These are phyloP conservation scores for Orthonychiurus folsomi DNA, from an alignment of 2,888 invertebrate genomes.

Conservation along the genomic window DNA sequence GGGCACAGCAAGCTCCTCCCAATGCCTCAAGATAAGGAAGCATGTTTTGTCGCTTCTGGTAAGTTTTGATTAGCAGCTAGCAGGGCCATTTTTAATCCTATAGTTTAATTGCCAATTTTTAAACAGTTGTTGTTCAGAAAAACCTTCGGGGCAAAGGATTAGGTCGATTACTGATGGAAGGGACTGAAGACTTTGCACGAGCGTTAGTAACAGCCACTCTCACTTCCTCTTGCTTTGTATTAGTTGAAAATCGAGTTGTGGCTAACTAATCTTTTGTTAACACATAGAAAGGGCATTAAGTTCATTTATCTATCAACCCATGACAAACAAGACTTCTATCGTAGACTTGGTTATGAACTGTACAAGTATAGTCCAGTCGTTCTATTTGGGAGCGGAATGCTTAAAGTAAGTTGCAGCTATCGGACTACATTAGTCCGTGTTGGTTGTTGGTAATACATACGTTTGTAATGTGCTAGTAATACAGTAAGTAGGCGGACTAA, in stretches of 20 bases:
- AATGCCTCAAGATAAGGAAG: slow-evolving; percentile 59
- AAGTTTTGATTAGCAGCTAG: slow-evolving; percentile 30
- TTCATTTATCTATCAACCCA: slow-evolving; percentile 42
- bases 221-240: neutral
- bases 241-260: neutral
- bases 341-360: slow-evolving; percentile 41
- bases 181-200: slow-evolving; percentile 61
- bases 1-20: slow-evolving; percentile 72
- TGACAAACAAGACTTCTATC: slow-evolving; percentile 43
- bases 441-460: no score
- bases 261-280: no score
- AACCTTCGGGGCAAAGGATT: slow-evolving; percentile 63
- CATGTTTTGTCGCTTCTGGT: slow-evolving; percentile 69
- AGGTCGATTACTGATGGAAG: slow-evolving; percentile 64
- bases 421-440: no score
- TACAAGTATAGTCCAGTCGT: slow-evolving; percentile 39
- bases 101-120: no score
- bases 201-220: slow-evolving; percentile 46
- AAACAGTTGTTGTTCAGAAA: slow-evolving; percentile 66
- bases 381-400: slow-evolving; percentile 29
- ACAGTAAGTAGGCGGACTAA: no score
- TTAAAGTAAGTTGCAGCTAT: no score
- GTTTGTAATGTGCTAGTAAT: no score
- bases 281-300: slow-evolving; percentile 41
- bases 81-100: no score